phyloP scores from a whole-genome alignment of 53 echinoderm and acorn worm genomes.

The Henricia sp. region DNA sequence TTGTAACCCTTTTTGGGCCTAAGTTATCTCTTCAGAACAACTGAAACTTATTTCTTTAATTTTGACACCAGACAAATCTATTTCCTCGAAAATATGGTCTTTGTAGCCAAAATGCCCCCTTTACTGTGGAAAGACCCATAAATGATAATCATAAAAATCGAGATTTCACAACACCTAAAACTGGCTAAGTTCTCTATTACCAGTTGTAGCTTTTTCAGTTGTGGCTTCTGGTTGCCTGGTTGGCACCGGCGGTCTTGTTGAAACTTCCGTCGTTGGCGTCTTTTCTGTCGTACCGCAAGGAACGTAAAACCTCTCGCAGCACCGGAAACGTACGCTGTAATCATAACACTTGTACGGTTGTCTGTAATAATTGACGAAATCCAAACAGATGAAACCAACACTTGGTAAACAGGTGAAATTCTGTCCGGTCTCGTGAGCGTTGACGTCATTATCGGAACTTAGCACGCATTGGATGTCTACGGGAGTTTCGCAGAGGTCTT shows the following conservation, averaged over 20 bases:
- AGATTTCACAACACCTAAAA: no score
- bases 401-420: background rate
- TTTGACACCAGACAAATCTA: no score
- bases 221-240: constrained; percentile 5
- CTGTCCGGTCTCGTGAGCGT: constrained; percentile 44
- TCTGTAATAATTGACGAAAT: constrained; percentile 11
- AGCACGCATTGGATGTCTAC: constrained; percentile 41
- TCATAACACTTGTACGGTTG: constrained; percentile 51
- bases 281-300: constrained; percentile 27
- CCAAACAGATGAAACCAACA: constrained; percentile 30
- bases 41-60: no score
- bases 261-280: background rate
- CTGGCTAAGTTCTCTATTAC: background rate
- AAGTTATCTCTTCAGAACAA: no score
- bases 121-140: no score
- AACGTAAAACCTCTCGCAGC: constrained; percentile 36
- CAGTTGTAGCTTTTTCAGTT: constrained; percentile 1
- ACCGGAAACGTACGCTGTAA: constrained; percentile 51
- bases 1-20: no score
- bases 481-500: constrained; percentile 37
- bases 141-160: background rate
- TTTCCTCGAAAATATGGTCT: no score
- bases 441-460: constrained; percentile 18
- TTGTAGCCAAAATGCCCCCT: no score
- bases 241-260: background rate